Base-by-base conservation (phyloP, 2,888 invertebrate species). In the Melinopterus prodromus region DNA sequence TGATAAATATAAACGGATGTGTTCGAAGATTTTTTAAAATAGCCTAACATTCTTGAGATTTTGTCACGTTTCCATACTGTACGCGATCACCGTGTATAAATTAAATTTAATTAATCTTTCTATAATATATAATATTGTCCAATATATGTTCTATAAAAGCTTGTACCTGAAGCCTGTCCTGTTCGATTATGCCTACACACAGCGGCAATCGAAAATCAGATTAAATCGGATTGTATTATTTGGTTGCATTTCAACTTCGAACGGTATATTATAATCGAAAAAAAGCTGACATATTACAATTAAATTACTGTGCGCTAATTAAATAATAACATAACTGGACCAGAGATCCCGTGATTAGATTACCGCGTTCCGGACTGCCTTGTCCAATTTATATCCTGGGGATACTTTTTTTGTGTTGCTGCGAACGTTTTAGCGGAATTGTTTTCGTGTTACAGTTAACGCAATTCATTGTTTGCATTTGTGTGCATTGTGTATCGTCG, bases 401-500 rank as follows among this genome's bases (percentile, higher is more conserved):
- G 53, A 53, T 53, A 53, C 53, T 9, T 53, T 53, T 53, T 53
- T 53, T 53, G n/a, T n/a, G n/a, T 53, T 7, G 7, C 53, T 53
- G 53, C 1, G 7, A 4, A 12, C 53, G 53, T 53, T 53, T 53
- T 53, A 53, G 53, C 53, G 53, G 53, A 12, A 53, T 53, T 53
- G 53, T 53, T 53, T 53, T 53, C 53, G 53, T 53, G 53, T 53
- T 53, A 53, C 53, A 53, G 53, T 53, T 53, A 53, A 53, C 53
- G 53, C 53, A 53, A 53, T 53, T 53, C 53, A 53, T 53, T 53
- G 53, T 53, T 53, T 53, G 53, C 53, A 12, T 53, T 53, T 53
- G 53, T 53, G 53, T 53, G 2, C 53, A 53, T 53, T 53, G 12
- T 12, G 53, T 53, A 53, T 53, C 26, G 26, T 26, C 3, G 26